Evolutionary conservation across 2,888 invertebrate genomes (phyloP).

Genomic region (Eugnorisma glareosa): DNA sequence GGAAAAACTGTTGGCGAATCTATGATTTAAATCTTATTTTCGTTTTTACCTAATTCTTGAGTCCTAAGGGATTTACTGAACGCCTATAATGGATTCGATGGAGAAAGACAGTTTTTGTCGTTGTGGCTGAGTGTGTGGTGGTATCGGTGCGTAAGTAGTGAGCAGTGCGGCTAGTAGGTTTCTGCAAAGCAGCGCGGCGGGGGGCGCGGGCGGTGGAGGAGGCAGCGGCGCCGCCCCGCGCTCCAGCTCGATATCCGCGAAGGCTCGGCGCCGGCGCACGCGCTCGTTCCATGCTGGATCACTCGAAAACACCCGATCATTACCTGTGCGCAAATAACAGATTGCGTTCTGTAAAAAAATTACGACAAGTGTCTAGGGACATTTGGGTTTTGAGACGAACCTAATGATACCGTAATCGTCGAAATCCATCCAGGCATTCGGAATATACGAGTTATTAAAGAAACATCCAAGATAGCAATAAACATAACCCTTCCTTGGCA

Average conservation of each 20-base stretch:
- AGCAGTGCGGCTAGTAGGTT: slow-evolving; percentile 86
- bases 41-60: neutral
- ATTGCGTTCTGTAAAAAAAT: too few relatives aligned
- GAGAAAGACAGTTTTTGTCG: slow-evolving; percentile 90
- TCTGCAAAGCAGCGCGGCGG: slow-evolving; percentile 87
- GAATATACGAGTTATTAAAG: too few relatives aligned
- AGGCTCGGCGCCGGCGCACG: slow-evolving; percentile 90
- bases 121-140: slow-evolving; percentile 72
- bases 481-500: too few relatives aligned
- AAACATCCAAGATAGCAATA: too few relatives aligned
- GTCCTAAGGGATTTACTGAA: slow-evolving; percentile 77
- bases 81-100: slow-evolving; percentile 93
- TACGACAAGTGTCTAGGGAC: too few relatives aligned
- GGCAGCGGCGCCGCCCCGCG: slow-evolving; percentile 78
- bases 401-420: too few relatives aligned
- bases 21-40: neutral
- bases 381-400: too few relatives aligned
- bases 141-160: slow-evolving; percentile 81
- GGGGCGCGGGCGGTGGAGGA: slow-evolving; percentile 68
- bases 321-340: slow-evolving; percentile 68
- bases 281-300: slow-evolving; percentile 89
- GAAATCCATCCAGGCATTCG: too few relatives aligned
- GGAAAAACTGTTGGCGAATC: neutral
- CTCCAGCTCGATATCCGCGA: slow-evolving; percentile 93
- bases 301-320: slow-evolving; percentile 71